These are phyloP conservation scores for Phodopus roborovskii DNA, from an alignment of 2,113 vertebrate species.

Conservation along the genomic window DNA sequence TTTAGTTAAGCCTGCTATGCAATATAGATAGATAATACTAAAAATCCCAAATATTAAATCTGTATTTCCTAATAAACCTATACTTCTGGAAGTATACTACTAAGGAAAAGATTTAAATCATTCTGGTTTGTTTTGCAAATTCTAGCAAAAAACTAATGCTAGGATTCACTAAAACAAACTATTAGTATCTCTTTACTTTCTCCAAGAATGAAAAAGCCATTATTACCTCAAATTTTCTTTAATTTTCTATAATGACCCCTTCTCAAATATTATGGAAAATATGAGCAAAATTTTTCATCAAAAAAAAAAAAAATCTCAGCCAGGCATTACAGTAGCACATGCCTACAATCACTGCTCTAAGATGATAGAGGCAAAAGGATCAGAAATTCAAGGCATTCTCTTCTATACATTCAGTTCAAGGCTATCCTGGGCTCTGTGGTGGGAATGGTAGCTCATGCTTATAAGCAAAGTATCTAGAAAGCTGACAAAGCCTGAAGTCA, in stretches of 20 bases:
- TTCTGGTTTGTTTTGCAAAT: neutral
- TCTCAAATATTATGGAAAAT: slow-evolving; percentile 38
- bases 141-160: slow-evolving; percentile 32
- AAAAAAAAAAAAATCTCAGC: neutral
- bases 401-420: neutral
- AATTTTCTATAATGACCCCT: slow-evolving; percentile 40
- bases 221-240: slow-evolving; percentile 59
- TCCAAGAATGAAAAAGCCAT: slow-evolving; percentile 27
- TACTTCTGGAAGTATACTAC: slow-evolving; percentile 41
- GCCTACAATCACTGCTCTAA: neutral
- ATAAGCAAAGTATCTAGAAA: neutral
- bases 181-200: neutral
- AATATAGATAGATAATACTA: neutral
- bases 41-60: slow-evolving; percentile 46
- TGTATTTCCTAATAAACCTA: slow-evolving; percentile 53
- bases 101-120: neutral
- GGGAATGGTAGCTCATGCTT: neutral
- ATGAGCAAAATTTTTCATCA: neutral
- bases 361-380: too few relatives aligned
- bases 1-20: neutral
- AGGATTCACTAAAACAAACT: neutral
- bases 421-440: neutral
- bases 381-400: neutral
- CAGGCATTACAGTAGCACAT: neutral
- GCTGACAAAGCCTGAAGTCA: neutral